A percentile compares a stretch with the other conserved stretches of the same genome.
phyloP scores from a whole-genome alignment of 2,797 vertebrate species.

The Vireo griseus region DNA sequence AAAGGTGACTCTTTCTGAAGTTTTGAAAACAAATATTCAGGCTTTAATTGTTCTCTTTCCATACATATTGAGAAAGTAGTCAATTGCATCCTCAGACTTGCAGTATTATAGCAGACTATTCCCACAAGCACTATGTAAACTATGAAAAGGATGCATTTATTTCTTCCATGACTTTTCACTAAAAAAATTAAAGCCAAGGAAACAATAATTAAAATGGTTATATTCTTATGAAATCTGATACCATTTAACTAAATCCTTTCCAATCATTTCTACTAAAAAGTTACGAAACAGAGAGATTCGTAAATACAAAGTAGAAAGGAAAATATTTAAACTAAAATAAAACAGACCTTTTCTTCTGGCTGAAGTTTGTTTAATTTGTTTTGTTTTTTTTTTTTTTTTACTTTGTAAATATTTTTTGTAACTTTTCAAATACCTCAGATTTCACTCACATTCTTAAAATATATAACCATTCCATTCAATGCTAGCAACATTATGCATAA shows the following conservation, averaged over 20 bases:
- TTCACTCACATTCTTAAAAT: neutral
- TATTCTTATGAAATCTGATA: neutral
- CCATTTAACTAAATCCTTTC: neutral
- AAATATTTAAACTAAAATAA: neutral
- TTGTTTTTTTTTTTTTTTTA: neutral
- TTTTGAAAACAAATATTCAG: neutral
- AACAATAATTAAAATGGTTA: neutral
- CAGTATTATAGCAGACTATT: neutral
- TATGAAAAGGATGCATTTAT: neutral
- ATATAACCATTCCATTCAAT: neutral
- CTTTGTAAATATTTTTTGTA: neutral
- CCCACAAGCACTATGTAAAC: neutral
- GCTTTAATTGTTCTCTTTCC: neutral
- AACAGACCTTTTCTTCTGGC: neutral
- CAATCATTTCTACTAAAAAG: neutral
- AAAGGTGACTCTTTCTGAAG: neutral
- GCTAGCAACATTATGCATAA: neutral
- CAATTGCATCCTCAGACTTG: neutral
- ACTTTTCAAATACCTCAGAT: neutral
- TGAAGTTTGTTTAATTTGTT: neutral
- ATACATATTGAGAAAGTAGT: neutral
- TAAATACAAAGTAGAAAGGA: neutral
- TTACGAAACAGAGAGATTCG: neutral
- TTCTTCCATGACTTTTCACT: neutral
- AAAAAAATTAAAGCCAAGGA: neutral